Evolutionary conservation across 2,888 invertebrate genomes (phyloP).

Genomic region (Oligia strigilis): DNA sequence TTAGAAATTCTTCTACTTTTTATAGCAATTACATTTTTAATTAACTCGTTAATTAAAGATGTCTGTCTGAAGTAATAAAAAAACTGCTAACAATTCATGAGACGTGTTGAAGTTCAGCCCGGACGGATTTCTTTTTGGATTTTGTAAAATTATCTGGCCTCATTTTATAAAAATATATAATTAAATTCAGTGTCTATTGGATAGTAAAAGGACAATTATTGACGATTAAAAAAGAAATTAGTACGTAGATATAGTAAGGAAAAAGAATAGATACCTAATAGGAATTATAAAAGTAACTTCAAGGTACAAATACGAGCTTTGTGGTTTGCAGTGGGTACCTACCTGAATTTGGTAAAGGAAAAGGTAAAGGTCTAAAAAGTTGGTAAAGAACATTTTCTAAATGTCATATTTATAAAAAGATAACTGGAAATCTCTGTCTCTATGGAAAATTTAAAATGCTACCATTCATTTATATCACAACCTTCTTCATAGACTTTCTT

Average conservation of each 20-base stretch:
- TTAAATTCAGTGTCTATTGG: background rate
- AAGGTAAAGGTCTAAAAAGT: too few species aligned
- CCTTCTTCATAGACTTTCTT: too few species aligned
- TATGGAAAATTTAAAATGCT: too few species aligned
- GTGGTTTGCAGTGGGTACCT: too few species aligned
- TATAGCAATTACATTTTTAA: constrained; percentile 52
- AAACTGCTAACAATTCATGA: constrained; percentile 48
- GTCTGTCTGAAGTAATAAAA: constrained; percentile 53
- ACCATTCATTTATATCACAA: background rate
- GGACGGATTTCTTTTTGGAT: constrained; percentile 24
- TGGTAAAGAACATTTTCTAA: too few species aligned
- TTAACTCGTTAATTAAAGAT: constrained; percentile 56
- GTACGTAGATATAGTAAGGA: too few species aligned
- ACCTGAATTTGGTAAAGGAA: too few species aligned
- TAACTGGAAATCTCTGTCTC: too few species aligned
- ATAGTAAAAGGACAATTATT: too few species aligned
- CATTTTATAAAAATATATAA: background rate
- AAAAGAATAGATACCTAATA: background rate
- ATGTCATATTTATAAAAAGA: too few species aligned
- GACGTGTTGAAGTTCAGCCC: constrained; percentile 7
- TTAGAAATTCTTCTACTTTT: constrained; percentile 30
- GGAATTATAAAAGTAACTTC: too few species aligned
- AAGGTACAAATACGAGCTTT: too few species aligned
- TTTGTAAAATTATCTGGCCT: background rate
- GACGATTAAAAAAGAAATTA: background rate